A percentile compares a stretch with the other conserved stretches of the same genome.
phyloP scores from a whole-genome alignment of 2,888 invertebrate genomes.

The Metalampra italica region DNA sequence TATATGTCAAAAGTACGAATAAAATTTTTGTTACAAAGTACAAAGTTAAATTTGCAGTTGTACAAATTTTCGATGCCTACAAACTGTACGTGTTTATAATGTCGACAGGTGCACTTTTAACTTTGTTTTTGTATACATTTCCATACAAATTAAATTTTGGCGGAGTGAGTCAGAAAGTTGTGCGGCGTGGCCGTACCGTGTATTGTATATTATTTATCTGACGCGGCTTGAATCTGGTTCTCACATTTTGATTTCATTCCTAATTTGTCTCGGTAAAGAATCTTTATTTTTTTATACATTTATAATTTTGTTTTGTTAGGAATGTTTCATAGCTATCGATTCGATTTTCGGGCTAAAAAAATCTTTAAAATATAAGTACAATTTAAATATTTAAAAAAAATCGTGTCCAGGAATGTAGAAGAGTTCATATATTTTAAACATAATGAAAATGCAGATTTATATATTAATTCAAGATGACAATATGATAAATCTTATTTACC shows the following conservation, averaged over 20 bases:
- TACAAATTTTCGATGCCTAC: too few relatives aligned
- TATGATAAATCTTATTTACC: slow-evolving; percentile 74
- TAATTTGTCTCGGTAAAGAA: slow-evolving; percentile 64
- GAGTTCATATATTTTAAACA: slow-evolving; percentile 62
- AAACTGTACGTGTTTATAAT: too few relatives aligned
- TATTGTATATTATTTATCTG: slow-evolving; percentile 16
- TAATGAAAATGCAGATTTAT: slow-evolving; percentile 69
- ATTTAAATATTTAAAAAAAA: slow-evolving; percentile 57
- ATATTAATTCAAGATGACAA: slow-evolving; percentile 66
- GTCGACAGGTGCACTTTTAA: too few relatives aligned
- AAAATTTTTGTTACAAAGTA: too few relatives aligned
- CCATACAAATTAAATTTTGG: too few relatives aligned
- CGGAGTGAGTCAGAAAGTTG: too few relatives aligned
- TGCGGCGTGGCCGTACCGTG: too few relatives aligned
- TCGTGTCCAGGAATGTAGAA: slow-evolving; percentile 68
- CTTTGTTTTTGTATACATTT: too few relatives aligned
- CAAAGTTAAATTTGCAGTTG: too few relatives aligned
- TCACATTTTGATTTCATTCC: slow-evolving; percentile 62
- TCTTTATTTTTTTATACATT: slow-evolving; percentile 78
- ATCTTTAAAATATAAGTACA: slow-evolving; percentile 71
- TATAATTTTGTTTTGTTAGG: slow-evolving; percentile 46
- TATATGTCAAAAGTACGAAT: too few relatives aligned
- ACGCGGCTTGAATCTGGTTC: slow-evolving; percentile 31
- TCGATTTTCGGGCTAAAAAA: slow-evolving; percentile 64
- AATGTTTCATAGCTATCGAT: slow-evolving; percentile 45